Conservation (phyloP, 1,140 invertebrate species). For the Chrysomallon squamiferum region DNA sequence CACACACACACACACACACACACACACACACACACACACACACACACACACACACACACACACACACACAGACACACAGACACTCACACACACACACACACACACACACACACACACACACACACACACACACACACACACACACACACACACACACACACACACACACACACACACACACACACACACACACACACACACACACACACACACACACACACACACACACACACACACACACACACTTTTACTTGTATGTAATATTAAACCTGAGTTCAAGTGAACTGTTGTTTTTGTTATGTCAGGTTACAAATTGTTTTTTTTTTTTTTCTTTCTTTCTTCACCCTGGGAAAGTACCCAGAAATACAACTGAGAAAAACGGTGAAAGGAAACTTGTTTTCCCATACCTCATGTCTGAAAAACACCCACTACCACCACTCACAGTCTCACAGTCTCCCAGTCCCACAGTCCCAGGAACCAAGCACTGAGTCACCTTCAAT, state of each 20-base stretch:
- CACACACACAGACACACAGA: background rate
- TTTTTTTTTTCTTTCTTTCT: background rate
- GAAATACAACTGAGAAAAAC: too few species aligned
- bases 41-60: too few species aligned
- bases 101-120: background rate
- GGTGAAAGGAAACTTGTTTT: too few species aligned
- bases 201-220: background rate
- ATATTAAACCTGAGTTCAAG: background rate
- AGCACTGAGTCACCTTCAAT: too few species aligned
- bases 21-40: too few species aligned
- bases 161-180: background rate
- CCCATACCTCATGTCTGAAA: too few species aligned
- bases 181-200: background rate
- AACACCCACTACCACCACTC: too few species aligned
- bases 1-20: too few species aligned
- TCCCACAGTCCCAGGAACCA: too few species aligned
- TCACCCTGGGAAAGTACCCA: background rate
- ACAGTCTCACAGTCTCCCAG: too few species aligned
- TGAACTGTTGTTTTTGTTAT: background rate
- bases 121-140: background rate
- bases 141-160: background rate
- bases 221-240: background rate
- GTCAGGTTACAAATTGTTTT: background rate
- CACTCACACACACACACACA: too few species aligned
- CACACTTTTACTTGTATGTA: background rate